Evolutionary conservation across 2,797 vertebrate species (phyloP).

Genomic region (Protosalanx chinensis): DNA sequence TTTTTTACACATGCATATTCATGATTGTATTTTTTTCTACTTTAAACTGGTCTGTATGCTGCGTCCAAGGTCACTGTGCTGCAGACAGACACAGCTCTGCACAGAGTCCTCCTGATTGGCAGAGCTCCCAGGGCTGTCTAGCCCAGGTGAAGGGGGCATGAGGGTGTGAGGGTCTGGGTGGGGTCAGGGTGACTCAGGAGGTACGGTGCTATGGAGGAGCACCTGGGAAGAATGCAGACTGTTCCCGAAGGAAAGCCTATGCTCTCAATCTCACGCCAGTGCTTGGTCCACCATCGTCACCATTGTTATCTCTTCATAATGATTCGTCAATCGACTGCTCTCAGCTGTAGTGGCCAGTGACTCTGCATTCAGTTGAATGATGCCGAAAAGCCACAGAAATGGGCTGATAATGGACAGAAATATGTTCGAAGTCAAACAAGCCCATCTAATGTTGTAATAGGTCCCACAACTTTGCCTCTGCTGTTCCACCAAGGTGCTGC

Average conservation of each 20-base stretch:
- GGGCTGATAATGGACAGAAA: conserved; percentile 3
- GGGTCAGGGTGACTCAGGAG: background rate
- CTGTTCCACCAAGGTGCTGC: conserved; percentile 47
- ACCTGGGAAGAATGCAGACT: background rate
- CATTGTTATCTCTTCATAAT: conserved; percentile 5
- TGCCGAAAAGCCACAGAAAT: background rate
- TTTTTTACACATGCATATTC: background rate
- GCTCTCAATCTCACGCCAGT: background rate
- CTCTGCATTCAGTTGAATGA: conserved; percentile 4
- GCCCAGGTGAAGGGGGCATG: too few species aligned
- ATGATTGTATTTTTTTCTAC: background rate
- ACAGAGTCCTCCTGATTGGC: too few species aligned
- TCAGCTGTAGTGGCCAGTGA: background rate
- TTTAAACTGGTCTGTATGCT: background rate
- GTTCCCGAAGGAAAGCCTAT: background rate
- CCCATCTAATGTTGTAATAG: conserved; percentile 32
- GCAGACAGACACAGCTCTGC: too few species aligned
- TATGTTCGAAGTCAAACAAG: conserved; percentile 14
- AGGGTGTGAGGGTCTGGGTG: background rate
- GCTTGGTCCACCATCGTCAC: background rate
- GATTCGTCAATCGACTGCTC: background rate
- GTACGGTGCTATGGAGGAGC: background rate
- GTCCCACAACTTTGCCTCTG: conserved; percentile 30
- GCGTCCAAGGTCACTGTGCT: too few species aligned
- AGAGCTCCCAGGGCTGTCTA: too few species aligned